Evolutionary conservation across 2,113 vertebrate species (phyloP).

Genomic region (Rhodinocichla rosea): DNA sequence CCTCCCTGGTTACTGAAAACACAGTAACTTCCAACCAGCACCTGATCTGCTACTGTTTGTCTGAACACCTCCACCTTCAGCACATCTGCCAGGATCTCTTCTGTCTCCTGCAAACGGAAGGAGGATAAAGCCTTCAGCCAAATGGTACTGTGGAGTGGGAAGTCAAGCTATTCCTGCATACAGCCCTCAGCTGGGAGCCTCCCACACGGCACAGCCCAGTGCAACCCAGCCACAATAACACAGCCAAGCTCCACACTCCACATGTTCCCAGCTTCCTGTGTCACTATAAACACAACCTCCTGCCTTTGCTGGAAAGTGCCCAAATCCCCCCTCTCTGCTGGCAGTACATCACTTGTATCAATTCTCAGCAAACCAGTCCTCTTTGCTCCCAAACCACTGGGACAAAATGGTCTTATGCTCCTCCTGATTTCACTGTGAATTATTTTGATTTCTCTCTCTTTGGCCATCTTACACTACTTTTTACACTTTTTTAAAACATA

Average conservation of each 20-base stretch:
- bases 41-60: conserved; percentile 94
- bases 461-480: neutral
- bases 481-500: neutral
- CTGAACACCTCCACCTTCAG: conserved; percentile 98
- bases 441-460: neutral
- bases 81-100: conserved; percentile 94
- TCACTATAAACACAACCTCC: neutral
- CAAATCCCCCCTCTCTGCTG: neutral
- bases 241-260: neutral
- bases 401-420: neutral
- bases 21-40: conserved; percentile 95
- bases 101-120: conserved; percentile 83
- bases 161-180: neutral
- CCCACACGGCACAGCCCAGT: neutral
- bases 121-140: neutral
- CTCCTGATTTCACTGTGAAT: neutral
- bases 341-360: too few relatives aligned
- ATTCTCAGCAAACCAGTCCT: neutral
- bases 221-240: neutral
- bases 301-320: neutral
- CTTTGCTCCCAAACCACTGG: neutral
- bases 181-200: neutral
- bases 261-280: neutral
- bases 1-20: conserved; percentile 96
- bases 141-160: fast-evolving